Percentiles rank a stretch among this genome's conserved stretches.
Conservation (phyloP, 2,113 vertebrate genomes). For the Oostethus manadensis region DNA sequence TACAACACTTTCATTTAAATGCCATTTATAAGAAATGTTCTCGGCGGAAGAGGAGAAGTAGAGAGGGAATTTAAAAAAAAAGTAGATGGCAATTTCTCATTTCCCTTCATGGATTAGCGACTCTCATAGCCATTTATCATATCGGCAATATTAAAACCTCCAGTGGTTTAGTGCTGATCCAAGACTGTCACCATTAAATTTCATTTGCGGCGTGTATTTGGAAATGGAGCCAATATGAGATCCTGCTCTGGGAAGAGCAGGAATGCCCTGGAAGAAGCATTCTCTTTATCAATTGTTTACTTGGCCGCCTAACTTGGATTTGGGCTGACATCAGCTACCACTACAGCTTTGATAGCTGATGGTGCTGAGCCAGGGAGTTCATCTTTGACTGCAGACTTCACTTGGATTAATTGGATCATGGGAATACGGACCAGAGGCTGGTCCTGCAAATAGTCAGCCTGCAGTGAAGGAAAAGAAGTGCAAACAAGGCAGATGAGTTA, state of each 20-base stretch:
- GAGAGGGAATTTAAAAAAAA: constrained; percentile 2
- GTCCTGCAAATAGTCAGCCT: constrained; percentile 8
- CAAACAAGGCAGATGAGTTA: not conserved
- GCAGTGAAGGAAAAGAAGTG: not conserved
- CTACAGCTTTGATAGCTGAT: constrained; percentile 11
- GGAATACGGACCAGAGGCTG: constrained; percentile 30
- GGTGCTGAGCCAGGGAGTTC: constrained; percentile 19
- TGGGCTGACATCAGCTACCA: constrained; percentile 25
- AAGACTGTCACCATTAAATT: constrained; percentile 64
- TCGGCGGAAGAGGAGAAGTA: not conserved
- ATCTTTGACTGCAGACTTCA: constrained; percentile 13
- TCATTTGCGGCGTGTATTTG: constrained; percentile 50
- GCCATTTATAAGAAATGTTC: constrained; percentile 30
- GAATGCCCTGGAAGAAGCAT: constrained; percentile 18
- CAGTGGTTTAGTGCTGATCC: constrained; percentile 64
- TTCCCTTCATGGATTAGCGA: constrained; percentile 60
- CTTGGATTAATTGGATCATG: constrained; percentile 35
- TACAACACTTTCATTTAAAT: constrained; percentile 22
- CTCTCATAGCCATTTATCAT: constrained; percentile 61
- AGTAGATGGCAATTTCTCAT: constrained; percentile 49
- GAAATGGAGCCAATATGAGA: constrained; percentile 46
- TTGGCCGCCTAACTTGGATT: constrained; percentile 10
- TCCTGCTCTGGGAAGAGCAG: constrained; percentile 2
- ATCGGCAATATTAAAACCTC: constrained; percentile 61
- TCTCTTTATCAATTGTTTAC: constrained; percentile 16